A percentile compares a stretch with the other conserved stretches of the same genome.
Evolutionary conservation across 92 coral and sea anemone species (phyloP).

Genomic region (Porites cylindrica): DNA sequence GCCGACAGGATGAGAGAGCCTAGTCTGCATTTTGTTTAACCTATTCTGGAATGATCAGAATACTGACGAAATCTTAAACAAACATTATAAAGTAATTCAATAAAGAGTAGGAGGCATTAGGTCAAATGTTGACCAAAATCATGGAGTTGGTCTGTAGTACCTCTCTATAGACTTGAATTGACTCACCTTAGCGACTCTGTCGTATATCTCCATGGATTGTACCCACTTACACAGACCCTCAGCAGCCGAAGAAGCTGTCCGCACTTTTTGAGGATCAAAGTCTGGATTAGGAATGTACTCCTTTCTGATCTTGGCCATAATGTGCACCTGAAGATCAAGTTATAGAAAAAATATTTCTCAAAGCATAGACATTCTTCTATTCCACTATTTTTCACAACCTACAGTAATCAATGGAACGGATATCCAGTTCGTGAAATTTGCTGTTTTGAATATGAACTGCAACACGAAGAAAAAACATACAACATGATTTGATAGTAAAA

Average conservation of each 20-base stretch:
- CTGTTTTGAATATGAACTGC: not conserved
- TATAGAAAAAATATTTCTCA: not conserved
- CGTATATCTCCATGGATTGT: slow-evolving; percentile 95
- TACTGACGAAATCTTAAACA: too few species aligned
- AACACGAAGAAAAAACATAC: not conserved
- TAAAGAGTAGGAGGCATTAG: too few species aligned
- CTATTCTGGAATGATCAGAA: too few species aligned
- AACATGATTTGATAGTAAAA: not conserved
- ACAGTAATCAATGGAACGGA: not conserved
- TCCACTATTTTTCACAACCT: not conserved
- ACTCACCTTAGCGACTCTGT: slow-evolving; percentile 97
- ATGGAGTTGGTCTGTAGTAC: too few species aligned
- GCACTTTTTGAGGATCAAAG: slow-evolving; percentile 96
- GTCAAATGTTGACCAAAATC: too few species aligned
- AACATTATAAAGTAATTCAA: not conserved
- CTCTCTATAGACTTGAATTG: not conserved
- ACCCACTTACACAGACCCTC: slow-evolving; percentile 99
- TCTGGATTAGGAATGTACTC: slow-evolving; percentile 99
- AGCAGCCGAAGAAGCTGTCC: slow-evolving; percentile 98
- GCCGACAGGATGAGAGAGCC: not conserved
- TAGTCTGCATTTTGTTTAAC: not conserved
- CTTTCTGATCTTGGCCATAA: slow-evolving; percentile 98
- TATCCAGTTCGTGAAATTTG: not conserved
- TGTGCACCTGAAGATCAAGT: slow-evolving; percentile 66
- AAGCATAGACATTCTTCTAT: not conserved